Percentiles rank a stretch among this genome's conserved stretches.
These are phyloP conservation scores for Dicrostonyx torquatus DNA, from an alignment of 2,797 vertebrate genomes.

Conservation along the genomic window DNA sequence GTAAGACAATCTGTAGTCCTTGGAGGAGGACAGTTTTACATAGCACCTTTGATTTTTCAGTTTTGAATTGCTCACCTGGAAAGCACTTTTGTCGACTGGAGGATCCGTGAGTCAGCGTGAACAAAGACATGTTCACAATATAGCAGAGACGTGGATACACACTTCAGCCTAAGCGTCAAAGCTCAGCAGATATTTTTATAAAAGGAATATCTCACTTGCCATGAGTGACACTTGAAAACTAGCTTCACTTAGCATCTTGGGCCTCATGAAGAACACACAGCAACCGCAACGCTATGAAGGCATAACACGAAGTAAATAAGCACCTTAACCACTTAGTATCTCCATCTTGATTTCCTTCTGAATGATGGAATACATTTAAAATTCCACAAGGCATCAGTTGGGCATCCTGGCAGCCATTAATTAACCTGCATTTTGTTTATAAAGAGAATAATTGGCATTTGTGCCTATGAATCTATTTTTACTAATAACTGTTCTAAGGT, in stretches of 20 bases:
- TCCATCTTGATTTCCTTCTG: conserved; percentile 80
- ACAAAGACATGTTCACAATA: conserved; percentile 81
- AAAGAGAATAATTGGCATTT: conserved; percentile 9
- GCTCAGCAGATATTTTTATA: conserved; percentile 81
- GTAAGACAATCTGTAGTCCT: conserved; percentile 59
- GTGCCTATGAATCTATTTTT: conserved; percentile 34
- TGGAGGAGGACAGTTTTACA: conserved; percentile 55
- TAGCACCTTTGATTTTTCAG: conserved; percentile 61
- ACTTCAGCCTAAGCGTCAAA: conserved; percentile 81
- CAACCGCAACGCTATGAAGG: conserved; percentile 80
- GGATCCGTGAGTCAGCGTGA: conserved; percentile 70
- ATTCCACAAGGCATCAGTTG: conserved; percentile 61
- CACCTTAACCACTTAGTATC: conserved; percentile 76
- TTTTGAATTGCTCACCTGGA: conserved; percentile 73
- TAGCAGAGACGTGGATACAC: conserved; percentile 73
- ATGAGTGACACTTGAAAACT: conserved; percentile 86
- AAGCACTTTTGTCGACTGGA: conserved; percentile 73
- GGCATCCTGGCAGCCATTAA: conserved; percentile 24
- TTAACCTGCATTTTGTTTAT: conserved; percentile 49
- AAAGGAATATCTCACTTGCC: conserved; percentile 85
- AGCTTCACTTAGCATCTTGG: conserved; percentile 86
- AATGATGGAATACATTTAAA: conserved; percentile 76
- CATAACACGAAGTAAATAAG: conserved; percentile 82
- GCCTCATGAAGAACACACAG: conserved; percentile 83
- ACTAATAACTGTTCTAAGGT: neutral